Evolutionary conservation across 2,888 invertebrate genomes (phyloP).

Genomic region (Xylophagus ater): DNA sequence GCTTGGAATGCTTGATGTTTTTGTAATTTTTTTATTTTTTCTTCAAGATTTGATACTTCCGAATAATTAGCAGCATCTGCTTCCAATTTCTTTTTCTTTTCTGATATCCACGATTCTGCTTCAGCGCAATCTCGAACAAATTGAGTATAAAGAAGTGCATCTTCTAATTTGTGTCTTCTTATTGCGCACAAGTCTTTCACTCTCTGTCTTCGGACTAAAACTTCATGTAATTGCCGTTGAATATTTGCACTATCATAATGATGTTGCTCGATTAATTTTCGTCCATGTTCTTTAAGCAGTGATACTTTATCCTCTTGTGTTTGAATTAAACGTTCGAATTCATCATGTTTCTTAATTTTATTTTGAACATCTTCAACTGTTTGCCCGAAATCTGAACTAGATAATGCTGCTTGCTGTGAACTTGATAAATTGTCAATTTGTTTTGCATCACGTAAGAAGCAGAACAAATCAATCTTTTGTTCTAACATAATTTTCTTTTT

Average conservation of each 20-base stretch:
- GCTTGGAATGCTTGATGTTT: constrained; percentile 93
- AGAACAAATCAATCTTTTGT: constrained; percentile 85
- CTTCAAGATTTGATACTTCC: constrained; percentile 75
- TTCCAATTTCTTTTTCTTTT: constrained; percentile 78
- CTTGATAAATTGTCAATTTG: constrained; percentile 81
- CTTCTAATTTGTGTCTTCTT: constrained; percentile 58
- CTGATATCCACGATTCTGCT: constrained; percentile 82
- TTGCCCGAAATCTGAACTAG: constrained; percentile 59
- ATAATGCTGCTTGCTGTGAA: constrained; percentile 72
- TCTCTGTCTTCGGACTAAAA: constrained; percentile 58
- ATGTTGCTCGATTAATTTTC: constrained; percentile 75
- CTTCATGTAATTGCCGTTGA: constrained; percentile 59
- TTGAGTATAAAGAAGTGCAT: constrained; percentile 73
- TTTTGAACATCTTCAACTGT: constrained; percentile 83
- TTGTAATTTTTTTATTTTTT: constrained; percentile 89
- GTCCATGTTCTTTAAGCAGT: constrained; percentile 70
- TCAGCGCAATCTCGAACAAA: constrained; percentile 87
- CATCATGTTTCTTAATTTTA: constrained; percentile 85
- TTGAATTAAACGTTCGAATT: constrained; percentile 81
- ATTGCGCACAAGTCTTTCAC: constrained; percentile 52
- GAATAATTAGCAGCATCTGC: constrained; percentile 53
- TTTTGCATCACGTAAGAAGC: constrained; percentile 88
- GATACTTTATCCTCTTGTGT: constrained; percentile 79
- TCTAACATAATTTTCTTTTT: constrained; percentile 78
- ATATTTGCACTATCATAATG: constrained; percentile 84